Evolutionary conservation across 2,888 invertebrate genomes (phyloP).

Genomic region (Hipparchia semele): DNA sequence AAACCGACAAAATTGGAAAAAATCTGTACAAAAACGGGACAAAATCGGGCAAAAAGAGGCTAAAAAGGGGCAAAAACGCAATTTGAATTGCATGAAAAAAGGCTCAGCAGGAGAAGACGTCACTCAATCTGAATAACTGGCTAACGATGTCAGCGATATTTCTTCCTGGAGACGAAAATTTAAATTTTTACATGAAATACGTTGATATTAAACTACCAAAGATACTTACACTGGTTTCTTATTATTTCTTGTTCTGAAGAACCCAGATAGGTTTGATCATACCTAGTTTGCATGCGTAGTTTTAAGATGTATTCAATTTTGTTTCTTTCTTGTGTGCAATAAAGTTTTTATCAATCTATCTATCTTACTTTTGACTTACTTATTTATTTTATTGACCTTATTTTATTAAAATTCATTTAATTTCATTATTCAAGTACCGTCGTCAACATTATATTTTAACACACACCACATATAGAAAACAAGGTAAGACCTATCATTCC

Average conservation of each 20-base stretch:
- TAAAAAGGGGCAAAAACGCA: slow-evolving; percentile 55
- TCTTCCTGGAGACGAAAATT: slow-evolving; percentile 65
- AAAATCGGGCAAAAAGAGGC: background rate
- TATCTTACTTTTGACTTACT: no score
- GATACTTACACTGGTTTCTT: background rate
- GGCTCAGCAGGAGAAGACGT: slow-evolving; percentile 54
- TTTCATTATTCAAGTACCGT: no score
- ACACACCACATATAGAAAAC: no score
- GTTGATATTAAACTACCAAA: background rate
- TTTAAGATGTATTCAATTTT: no score
- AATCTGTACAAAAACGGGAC: slow-evolving; percentile 8
- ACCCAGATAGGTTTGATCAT: no score
- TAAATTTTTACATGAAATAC: slow-evolving; percentile 60
- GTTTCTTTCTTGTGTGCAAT: no score
- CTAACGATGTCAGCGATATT: slow-evolving; percentile 74
- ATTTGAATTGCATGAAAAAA: slow-evolving; percentile 59
- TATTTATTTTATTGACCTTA: no score
- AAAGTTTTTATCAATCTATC: no score
- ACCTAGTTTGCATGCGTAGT: background rate
- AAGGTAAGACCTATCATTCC: no score
- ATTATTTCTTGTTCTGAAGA: no score
- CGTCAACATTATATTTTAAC: no score
- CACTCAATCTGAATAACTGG: slow-evolving; percentile 69
- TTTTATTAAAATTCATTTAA: no score
- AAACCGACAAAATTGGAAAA: slow-evolving; percentile 62